Percentiles rank a stretch among this genome's conserved stretches.
These are phyloP conservation scores for Triplophysa rosa DNA, from an alignment of 2,113 vertebrate genomes.

Conservation along the genomic window DNA sequence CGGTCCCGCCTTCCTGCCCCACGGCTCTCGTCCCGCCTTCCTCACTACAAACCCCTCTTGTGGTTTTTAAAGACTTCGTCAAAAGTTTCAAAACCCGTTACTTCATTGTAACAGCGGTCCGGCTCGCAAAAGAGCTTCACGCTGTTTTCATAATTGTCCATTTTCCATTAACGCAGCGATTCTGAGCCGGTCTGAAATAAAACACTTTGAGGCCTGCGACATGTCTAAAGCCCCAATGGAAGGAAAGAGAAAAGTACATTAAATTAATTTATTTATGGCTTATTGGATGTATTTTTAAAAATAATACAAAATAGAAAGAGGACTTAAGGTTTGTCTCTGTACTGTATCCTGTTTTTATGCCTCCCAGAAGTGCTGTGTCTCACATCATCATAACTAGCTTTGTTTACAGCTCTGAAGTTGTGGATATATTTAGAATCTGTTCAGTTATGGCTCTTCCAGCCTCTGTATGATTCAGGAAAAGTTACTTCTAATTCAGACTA, in stretches of 20 bases:
- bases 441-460: not conserved
- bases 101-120: constrained; percentile 57
- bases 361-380: constrained; percentile 28
- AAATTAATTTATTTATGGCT: not conserved
- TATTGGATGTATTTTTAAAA: no score
- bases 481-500: not conserved
- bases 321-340: constrained; percentile 44
- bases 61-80: no score
- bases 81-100: constrained; percentile 62
- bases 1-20: no score
- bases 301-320: no score
- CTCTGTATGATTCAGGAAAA: not conserved
- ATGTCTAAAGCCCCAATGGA: not conserved
- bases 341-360: constrained; percentile 43
- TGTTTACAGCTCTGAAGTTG: constrained; percentile 7
- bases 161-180: constrained; percentile 53
- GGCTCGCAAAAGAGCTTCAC: constrained; percentile 53
- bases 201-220: not conserved
- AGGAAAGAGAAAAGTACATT: not conserved
- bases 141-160: no score
- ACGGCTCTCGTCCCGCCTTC: no score
- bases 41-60: no score
- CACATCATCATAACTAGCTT: constrained; percentile 2
- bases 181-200: constrained; percentile 12
- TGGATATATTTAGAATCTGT: not conserved